These are phyloP conservation scores for Lutjanus argentimaculatus DNA, from an alignment of 2,797 vertebrate genomes.

Conservation along the genomic window DNA sequence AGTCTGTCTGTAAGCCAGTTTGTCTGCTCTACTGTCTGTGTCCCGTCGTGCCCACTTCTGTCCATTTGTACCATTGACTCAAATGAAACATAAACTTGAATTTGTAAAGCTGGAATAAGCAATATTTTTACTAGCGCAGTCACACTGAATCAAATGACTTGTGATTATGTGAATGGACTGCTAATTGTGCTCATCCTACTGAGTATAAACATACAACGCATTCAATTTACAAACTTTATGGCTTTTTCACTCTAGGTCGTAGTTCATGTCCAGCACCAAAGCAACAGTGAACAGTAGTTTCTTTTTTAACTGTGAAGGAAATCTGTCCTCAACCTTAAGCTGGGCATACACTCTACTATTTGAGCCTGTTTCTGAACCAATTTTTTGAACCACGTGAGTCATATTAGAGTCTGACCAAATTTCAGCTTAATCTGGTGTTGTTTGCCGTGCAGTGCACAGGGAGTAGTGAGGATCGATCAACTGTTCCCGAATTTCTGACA, in stretches of 20 bases:
- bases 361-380: too few relatives aligned
- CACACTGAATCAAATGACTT: background rate
- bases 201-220: background rate
- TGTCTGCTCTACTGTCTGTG: slow-evolving; percentile 29
- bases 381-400: too few relatives aligned
- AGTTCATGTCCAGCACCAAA: background rate
- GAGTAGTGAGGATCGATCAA: too few relatives aligned
- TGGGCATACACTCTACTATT: too few relatives aligned
- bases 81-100: background rate
- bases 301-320: too few relatives aligned
- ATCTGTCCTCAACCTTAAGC: too few relatives aligned
- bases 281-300: background rate
- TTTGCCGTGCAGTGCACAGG: too few relatives aligned
- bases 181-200: background rate
- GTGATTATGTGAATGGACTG: slow-evolving; percentile 2
- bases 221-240: background rate
- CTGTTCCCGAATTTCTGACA: too few relatives aligned
- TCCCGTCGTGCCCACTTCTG: slow-evolving; percentile 18
- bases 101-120: background rate
- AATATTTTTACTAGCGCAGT: background rate
- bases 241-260: background rate
- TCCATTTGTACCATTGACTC: slow-evolving; percentile 15
- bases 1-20: slow-evolving; percentile 47
- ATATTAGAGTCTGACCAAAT: too few relatives aligned
- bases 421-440: too few relatives aligned